These are phyloP conservation scores for Ophonus ardosiacus DNA, from an alignment of 2,888 invertebrate genomes.

Conservation along the genomic window DNA sequence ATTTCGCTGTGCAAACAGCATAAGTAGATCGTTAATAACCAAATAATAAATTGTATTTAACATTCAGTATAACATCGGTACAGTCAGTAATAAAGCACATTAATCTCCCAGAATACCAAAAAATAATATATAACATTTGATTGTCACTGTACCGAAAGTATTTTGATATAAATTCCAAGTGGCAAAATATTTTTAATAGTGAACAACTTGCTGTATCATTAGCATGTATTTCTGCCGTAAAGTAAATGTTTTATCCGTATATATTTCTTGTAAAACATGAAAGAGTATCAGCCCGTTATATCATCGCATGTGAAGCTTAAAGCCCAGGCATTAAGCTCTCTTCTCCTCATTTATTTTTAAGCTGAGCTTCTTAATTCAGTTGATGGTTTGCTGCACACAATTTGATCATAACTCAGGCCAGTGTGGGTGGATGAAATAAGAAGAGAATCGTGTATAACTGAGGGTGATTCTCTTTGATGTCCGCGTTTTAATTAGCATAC, in stretches of 20 bases:
- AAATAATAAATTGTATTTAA: not conserved
- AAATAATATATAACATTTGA: no score
- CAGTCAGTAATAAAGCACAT: no score
- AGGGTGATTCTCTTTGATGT: conserved; percentile 6
- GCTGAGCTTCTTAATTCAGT: conserved; percentile 16
- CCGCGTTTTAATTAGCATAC: conserved; percentile 40
- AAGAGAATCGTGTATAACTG: conserved; percentile 5
- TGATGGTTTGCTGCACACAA: conserved; percentile 41
- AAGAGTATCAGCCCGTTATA: no score
- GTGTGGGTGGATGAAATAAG: not conserved
- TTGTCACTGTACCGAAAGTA: no score
- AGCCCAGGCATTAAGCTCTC: not conserved
- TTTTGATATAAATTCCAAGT: no score
- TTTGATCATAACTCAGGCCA: conserved; percentile 35
- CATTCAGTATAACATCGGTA: not conserved
- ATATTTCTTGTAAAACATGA: no score
- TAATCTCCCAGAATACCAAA: no score
- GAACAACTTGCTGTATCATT: no score
- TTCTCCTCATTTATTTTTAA: conserved; percentile 19
- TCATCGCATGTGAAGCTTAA: not conserved
- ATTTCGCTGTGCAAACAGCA: not conserved
- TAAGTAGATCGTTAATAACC: not conserved
- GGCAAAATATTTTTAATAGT: no score
- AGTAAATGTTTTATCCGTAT: no score
- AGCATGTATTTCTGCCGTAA: no score